Conservation (phyloP, 2,797 vertebrate species). For the Sternotherus odoratus region DNA sequence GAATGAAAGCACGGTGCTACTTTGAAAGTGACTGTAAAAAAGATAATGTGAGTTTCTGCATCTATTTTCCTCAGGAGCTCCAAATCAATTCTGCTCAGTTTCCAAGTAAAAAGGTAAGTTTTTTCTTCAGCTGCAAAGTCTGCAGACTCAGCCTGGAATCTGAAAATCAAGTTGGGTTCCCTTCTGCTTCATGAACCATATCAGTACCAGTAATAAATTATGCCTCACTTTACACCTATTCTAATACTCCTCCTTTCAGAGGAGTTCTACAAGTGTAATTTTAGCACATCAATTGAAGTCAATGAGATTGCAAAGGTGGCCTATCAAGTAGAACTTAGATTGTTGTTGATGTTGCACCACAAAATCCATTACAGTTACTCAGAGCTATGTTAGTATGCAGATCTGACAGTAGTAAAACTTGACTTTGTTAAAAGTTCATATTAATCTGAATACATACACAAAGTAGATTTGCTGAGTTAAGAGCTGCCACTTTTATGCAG, state of each 20-base stretch:
- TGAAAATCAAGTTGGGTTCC: background rate
- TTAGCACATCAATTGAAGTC: slow-evolving; percentile 15
- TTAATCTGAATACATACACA: background rate
- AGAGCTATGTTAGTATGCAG: background rate
- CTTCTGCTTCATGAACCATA: background rate
- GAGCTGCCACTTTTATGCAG: background rate
- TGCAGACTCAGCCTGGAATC: background rate
- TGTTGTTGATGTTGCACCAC: background rate
- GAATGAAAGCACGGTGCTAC: background rate
- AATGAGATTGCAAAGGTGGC: background rate
- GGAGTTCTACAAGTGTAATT: background rate
- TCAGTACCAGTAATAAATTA: slow-evolving; percentile 6
- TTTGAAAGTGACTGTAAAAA: background rate
- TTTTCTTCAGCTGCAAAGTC: background rate
- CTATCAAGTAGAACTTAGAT: background rate
- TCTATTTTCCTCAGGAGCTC: background rate
- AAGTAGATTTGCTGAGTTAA: background rate
- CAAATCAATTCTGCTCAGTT: background rate
- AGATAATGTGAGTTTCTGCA: accelerated
- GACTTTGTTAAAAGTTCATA: background rate
- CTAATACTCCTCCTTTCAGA: slow-evolving; percentile 12
- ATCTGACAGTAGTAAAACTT: background rate
- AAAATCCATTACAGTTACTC: background rate
- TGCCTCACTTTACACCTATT: background rate
- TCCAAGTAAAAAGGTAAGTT: background rate